Evolutionary conservation across 2,888 invertebrate genomes (phyloP), one percentile per base, ranked within the genome.

Genomic region (Drosophila pseudotalamancana): DNA sequence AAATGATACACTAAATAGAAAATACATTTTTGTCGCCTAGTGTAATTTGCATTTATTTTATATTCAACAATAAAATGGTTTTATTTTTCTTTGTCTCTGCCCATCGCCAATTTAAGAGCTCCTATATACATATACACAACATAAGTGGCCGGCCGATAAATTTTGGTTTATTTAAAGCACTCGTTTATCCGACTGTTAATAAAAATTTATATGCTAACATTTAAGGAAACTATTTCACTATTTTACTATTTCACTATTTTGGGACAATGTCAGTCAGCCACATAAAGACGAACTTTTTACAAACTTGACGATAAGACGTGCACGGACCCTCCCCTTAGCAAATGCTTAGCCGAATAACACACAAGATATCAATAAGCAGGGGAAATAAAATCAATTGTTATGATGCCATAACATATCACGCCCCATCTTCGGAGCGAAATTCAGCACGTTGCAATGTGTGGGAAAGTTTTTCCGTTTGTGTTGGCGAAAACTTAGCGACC

Each of bases 301-400:
- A 34, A 32, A 34, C n/a, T 63, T 42, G 43, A 27, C 35, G 62
- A 72, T 63, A 55, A 55, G 54, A 54, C 37, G 40, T 59, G 56
- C 34, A 42, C 16, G 23, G 9, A 4, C 43, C 14, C 4, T 12
- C n/a, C 6, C n/a, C 42, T 6, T 11, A 6, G 1, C 43, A 14
- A 16, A 31, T 32, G 9, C 32, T 29, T 42, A 29, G 11, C 25
- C 19, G 56, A 65, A 68, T 72, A 66, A 66, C 79, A 69, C 68
- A 66, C 66, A 77, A 82, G 80, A 82, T 86, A 82, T 86, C 81
- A 86, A 82, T 82, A 86, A 86, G 71, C 69, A 62, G 37, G 51
- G 53, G 63, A 65, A 82, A 86, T 82, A 83, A 82, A 86, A 86
- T 82, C 77, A 86, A 86, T 86, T 82, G 86, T 86, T 82, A 86